Percentiles rank a stretch among this genome's conserved stretches.
Conservation (phyloP, 2,888 invertebrate genomes). For the Oligia fasciuncula region DNA sequence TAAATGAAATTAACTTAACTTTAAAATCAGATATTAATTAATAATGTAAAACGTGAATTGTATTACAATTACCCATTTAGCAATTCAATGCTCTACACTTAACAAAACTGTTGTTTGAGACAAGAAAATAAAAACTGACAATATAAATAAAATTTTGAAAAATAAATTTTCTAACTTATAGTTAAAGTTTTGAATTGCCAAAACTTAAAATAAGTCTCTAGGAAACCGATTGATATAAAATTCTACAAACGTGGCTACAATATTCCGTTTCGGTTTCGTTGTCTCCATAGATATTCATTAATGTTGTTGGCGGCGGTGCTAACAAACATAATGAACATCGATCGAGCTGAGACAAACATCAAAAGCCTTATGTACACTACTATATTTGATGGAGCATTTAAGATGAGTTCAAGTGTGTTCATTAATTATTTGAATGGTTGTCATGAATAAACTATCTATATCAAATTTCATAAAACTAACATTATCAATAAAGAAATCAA, state of each 20-base stretch:
- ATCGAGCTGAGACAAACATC: conserved; percentile 82
- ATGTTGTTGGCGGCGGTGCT: conserved; percentile 84
- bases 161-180: conserved; percentile 88
- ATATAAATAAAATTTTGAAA: conserved; percentile 84
- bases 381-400: conserved; percentile 58
- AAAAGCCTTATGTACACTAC: conserved; percentile 81
- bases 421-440: conserved; percentile 75
- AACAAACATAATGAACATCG: conserved; percentile 86
- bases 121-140: conserved; percentile 78
- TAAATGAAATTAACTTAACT: conserved; percentile 65
- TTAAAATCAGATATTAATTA: conserved; percentile 68
- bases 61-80: conserved; percentile 78
- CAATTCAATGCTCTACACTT: conserved; percentile 74
- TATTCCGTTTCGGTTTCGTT: conserved; percentile 69
- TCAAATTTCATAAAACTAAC: conserved; percentile 85
- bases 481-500: conserved; percentile 87
- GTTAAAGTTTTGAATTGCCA: conserved; percentile 89
- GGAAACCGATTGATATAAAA: conserved; percentile 79
- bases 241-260: conserved; percentile 69
- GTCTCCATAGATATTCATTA: conserved; percentile 81
- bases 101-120: conserved; percentile 80
- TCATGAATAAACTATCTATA: conserved; percentile 88
- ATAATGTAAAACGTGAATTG: conserved; percentile 74
- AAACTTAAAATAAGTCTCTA: conserved; percentile 89
- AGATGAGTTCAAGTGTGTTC: conserved; percentile 75